Conservation (phyloP, 2,797 vertebrate species). For the Limosa lapponica region DNA sequence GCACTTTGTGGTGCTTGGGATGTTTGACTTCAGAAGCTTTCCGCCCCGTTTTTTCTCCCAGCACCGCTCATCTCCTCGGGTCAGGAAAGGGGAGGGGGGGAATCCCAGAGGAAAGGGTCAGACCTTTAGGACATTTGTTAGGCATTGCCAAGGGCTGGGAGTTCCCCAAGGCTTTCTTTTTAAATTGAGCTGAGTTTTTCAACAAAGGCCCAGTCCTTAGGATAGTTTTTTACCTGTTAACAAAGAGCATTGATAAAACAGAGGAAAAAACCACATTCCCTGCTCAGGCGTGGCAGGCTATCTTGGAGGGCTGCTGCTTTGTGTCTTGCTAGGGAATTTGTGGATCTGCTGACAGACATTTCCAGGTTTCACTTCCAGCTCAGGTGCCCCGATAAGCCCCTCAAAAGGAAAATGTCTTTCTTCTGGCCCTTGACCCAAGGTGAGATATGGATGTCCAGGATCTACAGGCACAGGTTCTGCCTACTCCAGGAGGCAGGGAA, state of each 20-base stretch:
- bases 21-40: slow-evolving; percentile 58
- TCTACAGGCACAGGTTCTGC: background rate
- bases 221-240: slow-evolving; percentile 11
- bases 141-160: background rate
- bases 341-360: background rate
- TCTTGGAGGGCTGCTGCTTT: background rate
- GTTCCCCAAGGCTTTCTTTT: background rate
- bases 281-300: background rate
- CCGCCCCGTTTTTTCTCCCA: background rate
- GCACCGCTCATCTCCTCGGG: background rate
- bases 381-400: background rate
- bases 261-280: background rate
- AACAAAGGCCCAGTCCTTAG: background rate
- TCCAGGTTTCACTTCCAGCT: background rate
- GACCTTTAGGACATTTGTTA: background rate
- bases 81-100: background rate
- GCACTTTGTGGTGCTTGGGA: slow-evolving; percentile 16
- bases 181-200: background rate
- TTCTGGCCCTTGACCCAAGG: background rate
- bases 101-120: background rate
- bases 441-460: fast-evolving
- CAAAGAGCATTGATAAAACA: background rate
- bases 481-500: fast-evolving
- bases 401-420: background rate
- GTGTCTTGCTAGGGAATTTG: background rate